phyloP scores from a whole-genome alignment of 2,797 vertebrate species.

The Halcyon badia region DNA sequence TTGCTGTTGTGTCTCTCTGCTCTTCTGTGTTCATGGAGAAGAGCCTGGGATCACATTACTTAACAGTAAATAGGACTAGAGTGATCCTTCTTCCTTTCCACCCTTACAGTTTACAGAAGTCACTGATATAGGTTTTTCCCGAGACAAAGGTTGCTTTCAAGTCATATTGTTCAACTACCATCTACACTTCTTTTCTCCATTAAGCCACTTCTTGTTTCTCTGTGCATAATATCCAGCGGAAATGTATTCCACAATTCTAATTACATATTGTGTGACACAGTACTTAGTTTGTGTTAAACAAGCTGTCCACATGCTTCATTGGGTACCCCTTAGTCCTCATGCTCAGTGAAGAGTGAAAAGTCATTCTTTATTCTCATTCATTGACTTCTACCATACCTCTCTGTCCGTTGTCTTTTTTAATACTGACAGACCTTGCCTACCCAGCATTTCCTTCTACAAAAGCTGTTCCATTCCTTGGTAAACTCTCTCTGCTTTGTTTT shows the following conservation, averaged over 20 bases:
- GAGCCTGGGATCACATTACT: neutral
- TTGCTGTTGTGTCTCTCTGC: neutral
- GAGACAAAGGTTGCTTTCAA: neutral
- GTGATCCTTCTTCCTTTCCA: neutral
- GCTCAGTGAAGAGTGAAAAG: neutral
- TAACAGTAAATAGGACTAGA: neutral
- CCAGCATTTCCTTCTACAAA: neutral
- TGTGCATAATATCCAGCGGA: neutral
- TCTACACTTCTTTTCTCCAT: neutral
- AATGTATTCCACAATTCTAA: neutral
- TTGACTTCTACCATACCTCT: neutral
- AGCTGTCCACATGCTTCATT: neutral
- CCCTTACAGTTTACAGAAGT: neutral
- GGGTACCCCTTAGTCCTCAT: neutral
- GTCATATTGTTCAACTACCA: neutral
- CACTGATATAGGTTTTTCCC: neutral
- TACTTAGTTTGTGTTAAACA: neutral
- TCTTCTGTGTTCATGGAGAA: neutral
- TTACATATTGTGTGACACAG: neutral
- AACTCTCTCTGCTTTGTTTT: neutral
- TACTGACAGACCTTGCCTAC: neutral
- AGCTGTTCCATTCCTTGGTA: neutral
- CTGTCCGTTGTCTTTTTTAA: neutral
- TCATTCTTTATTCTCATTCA: neutral
- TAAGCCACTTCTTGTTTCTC: neutral